Evolutionary conservation across 2,888 invertebrate genomes (phyloP), one percentile per base, ranked within the genome.

Genomic region (Unio delphinus): DNA sequence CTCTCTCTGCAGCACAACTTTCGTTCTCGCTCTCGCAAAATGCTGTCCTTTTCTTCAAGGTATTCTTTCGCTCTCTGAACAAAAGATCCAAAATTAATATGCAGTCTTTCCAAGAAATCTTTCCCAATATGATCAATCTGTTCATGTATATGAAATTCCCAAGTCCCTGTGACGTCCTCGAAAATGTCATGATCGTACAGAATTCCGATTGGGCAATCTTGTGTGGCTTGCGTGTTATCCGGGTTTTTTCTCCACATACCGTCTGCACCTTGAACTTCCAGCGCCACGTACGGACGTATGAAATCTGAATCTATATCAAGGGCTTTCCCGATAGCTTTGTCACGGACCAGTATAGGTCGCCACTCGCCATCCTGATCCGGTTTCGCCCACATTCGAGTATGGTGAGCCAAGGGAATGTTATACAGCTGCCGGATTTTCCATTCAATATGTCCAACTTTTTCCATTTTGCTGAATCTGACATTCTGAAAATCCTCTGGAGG

Each of bases 91-190:
- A 86, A 86, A 65, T 83, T 86, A 8, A 82, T 75, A 72, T 87
- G 87, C 0, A 87, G 78, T 55, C 83, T 80, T 8, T 86, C 85
- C 61, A 85, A 70, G 58, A 87, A 82, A 54, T 77, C 81, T 73
- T 84, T 82, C 0, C 87, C 86, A 45, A 86, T 82, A 45, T 83
- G 80, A 57, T 86, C 86, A 45, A 87, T 86, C 74, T 87, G 87
- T 54, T 87, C 86, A 63, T 87, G 87, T 61, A 87, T 84, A 65
- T 86, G 86, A 20, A 84, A 67, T 69, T 87, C 86, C 87, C 87
- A 86, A 6, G 79, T 76, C 26, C 80, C 82, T 6, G 85, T 86
- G 30, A 86, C 79, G 67, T 86, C 86, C 57, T 84, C 86, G 70
- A 87, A 87, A 64, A 87, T 80, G 63, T 83, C 82, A 69, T 83